A percentile compares a stretch with the other conserved stretches of the same genome.
Conservation (phyloP, 2,888 invertebrate species). For the Dicranocentrus wangi region DNA sequence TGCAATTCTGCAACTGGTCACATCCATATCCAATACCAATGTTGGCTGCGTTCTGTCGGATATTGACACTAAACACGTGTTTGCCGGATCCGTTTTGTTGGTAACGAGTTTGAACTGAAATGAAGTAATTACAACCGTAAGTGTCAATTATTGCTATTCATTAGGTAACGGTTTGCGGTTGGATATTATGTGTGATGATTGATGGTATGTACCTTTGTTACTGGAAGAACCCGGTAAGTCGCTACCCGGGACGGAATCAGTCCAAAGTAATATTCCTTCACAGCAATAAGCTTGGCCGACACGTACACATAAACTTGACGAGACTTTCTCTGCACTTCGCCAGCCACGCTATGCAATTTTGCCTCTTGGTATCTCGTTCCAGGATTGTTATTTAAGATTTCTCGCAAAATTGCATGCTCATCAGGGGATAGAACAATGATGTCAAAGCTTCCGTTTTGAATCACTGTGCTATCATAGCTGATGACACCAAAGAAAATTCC, state of each 20-base stretch:
- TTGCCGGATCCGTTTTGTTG: constrained; percentile 26
- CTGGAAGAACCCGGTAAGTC: constrained; percentile 69
- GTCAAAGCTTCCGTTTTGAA: constrained; percentile 71
- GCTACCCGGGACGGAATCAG: constrained; percentile 69
- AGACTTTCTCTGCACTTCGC: constrained; percentile 62
- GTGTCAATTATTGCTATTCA: too few relatives aligned
- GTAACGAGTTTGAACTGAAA: constrained; percentile 64
- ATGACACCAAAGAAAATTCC: constrained; percentile 69
- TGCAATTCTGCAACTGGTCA: constrained; percentile 75
- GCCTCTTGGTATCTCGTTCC: constrained; percentile 68
- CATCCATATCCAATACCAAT: constrained; percentile 69
- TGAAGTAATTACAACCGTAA: too few relatives aligned
- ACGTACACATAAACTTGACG: constrained; percentile 69
- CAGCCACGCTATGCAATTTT: constrained; percentile 43
- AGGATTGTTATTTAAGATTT: constrained; percentile 64
- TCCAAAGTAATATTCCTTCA: constrained; percentile 71
- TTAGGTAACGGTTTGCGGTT: too few relatives aligned
- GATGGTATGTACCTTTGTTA: constrained; percentile 62
- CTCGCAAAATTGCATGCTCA: constrained; percentile 66
- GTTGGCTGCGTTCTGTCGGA: constrained; percentile 68
- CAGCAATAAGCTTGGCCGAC: constrained; percentile 64
- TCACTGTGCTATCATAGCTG: constrained; percentile 60
- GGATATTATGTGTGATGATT: background rate
- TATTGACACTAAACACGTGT: constrained; percentile 56
- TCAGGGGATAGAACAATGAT: constrained; percentile 68